Conservation (phyloP, 2,113 vertebrate species). For the Pomatorhinus ruficollis region DNA sequence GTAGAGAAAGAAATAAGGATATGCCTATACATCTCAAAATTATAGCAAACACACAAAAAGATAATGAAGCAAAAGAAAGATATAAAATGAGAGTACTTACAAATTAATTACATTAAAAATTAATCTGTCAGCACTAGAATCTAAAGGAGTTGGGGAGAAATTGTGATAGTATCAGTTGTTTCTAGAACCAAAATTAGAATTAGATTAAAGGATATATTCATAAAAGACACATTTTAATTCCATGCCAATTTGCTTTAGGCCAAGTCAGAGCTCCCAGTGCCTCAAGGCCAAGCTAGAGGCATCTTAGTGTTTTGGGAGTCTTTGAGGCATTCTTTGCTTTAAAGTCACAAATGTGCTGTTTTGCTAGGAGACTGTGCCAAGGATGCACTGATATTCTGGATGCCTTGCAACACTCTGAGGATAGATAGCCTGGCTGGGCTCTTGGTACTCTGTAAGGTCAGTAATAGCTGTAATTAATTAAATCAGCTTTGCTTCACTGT, state of each 20-base stretch:
- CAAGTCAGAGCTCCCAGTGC: background rate
- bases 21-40: background rate
- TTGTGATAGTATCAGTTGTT: background rate
- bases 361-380: background rate
- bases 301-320: background rate
- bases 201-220: background rate
- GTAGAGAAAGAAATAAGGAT: background rate
- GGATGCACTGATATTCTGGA: background rate
- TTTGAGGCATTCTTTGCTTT: slow-evolving; percentile 10
- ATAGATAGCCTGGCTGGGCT: background rate
- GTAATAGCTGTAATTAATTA: background rate
- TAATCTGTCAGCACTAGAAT: background rate
- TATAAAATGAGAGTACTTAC: background rate
- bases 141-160: background rate
- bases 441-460: background rate
- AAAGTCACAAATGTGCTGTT: background rate
- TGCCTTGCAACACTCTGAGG: background rate
- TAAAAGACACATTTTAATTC: background rate
- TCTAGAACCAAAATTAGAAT: background rate
- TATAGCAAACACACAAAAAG: background rate
- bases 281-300: slow-evolving; percentile 16
- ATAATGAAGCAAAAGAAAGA: background rate
- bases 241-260: slow-evolving; percentile 4
- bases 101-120: background rate
- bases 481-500: background rate